Evolutionary conservation across 2,113 vertebrate genomes (phyloP).

Genomic region (Tachycineta bicolor): DNA sequence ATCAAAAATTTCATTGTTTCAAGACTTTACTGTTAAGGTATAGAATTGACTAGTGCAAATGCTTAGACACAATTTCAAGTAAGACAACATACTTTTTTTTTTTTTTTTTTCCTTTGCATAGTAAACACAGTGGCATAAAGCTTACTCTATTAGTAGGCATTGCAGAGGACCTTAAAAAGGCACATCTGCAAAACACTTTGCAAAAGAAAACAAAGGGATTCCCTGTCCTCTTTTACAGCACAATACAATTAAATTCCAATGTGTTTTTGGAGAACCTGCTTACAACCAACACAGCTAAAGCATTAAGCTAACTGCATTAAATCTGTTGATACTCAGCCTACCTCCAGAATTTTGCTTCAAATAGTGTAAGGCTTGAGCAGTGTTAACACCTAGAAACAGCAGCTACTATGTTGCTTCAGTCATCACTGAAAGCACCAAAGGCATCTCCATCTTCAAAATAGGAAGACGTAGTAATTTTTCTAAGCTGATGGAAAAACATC

Average conservation of each 20-base stretch:
- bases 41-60: conserved; percentile 11
- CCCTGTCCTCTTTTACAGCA: background rate
- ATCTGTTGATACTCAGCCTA: background rate
- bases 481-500: conserved; percentile 8
- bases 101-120: background rate
- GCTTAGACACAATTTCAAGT: conserved; percentile 26
- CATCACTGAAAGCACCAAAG: conserved; percentile 82
- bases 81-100: background rate
- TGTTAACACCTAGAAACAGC: background rate
- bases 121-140: background rate
- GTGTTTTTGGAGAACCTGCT: background rate
- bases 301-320: too few species aligned
- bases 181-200: background rate
- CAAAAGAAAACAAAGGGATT: background rate
- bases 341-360: background rate
- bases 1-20: background rate
- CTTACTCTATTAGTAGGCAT: background rate
- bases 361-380: background rate
- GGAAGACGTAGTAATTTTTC: conserved; percentile 90
- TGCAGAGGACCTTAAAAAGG: background rate
- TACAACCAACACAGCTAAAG: background rate
- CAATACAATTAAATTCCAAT: background rate
- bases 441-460: conserved; percentile 91
- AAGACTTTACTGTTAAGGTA: background rate
- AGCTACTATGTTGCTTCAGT: conserved; percentile 87